Conservation (phyloP, 2,888 invertebrate genomes). For the Hoplodrina blanda region DNA sequence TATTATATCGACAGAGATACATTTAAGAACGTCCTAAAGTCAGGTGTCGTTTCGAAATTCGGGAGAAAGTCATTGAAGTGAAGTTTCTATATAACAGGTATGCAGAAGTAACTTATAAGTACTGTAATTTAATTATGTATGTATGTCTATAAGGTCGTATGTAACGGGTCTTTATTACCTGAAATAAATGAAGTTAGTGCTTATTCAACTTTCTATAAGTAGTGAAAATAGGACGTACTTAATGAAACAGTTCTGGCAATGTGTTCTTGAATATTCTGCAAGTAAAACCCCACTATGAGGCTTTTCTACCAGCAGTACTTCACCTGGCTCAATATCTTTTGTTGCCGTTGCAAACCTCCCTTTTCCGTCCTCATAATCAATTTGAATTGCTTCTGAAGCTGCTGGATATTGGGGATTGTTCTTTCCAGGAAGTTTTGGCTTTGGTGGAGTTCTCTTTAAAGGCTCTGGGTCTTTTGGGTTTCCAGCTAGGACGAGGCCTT, state of each 20-base stretch:
- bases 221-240: conserved; percentile 83
- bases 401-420: conserved; percentile 87
- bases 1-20: no score
- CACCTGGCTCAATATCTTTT: conserved; percentile 93
- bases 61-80: no score
- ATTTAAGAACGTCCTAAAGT: no score
- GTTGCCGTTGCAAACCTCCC: conserved; percentile 94
- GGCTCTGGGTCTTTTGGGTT: conserved; percentile 82
- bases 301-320: conserved; percentile 93
- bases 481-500: conserved; percentile 89
- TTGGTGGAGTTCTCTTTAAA: conserved; percentile 78
- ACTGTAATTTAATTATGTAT: no score
- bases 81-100: no score
- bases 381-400: conserved; percentile 92
- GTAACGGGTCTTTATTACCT: no score
- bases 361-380: conserved; percentile 91
- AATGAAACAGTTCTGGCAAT: conserved; percentile 93
- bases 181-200: not conserved
- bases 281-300: conserved; percentile 94
- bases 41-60: no score
- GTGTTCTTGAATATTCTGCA: conserved; percentile 92
- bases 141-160: no score
- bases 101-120: no score
- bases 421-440: conserved; percentile 85
- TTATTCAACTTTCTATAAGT: not conserved